Evolutionary conservation across 2,797 vertebrate genomes (phyloP).

Genomic region (Hydrocynus forskahlii): DNA sequence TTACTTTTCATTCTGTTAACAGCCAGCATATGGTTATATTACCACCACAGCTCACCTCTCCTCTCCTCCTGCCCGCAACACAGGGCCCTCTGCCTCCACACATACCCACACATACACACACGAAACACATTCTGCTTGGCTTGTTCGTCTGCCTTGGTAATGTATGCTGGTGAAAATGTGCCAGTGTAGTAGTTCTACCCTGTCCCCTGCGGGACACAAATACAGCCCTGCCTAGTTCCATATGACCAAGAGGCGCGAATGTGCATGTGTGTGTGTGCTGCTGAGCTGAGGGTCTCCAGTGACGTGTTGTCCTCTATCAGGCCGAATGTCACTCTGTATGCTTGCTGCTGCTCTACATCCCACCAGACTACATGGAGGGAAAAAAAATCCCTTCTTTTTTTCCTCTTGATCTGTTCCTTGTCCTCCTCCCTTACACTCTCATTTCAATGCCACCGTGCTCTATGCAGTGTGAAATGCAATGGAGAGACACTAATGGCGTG

Average conservation of each 20-base stretch:
- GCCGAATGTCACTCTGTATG: slow-evolving; percentile 77
- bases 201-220: slow-evolving; percentile 75
- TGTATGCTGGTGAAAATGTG: slow-evolving; percentile 71
- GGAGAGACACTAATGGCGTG: slow-evolving; percentile 37
- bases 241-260: slow-evolving; percentile 64
- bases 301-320: slow-evolving; percentile 84
- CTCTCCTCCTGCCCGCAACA: slow-evolving; percentile 66
- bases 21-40: slow-evolving; percentile 84
- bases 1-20: slow-evolving; percentile 85
- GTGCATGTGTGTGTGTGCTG: slow-evolving; percentile 39
- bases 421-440: background rate
- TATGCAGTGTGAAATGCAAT: slow-evolving; percentile 21
- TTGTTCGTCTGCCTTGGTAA: slow-evolving; percentile 66
- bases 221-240: slow-evolving; percentile 77
- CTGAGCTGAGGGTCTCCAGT: slow-evolving; percentile 81
- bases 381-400: slow-evolving; percentile 53
- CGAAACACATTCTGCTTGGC: slow-evolving; percentile 51
- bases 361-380: slow-evolving; percentile 62
- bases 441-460: slow-evolving; percentile 35
- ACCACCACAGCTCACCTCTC: slow-evolving; percentile 80
- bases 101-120: slow-evolving; percentile 52
- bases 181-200: slow-evolving; percentile 73
- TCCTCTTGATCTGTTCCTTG: background rate
- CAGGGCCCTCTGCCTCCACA: slow-evolving; percentile 60
- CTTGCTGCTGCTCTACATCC: slow-evolving; percentile 52